Conservation (phyloP, 2,888 invertebrate species). For the Heliconius ismenius region DNA sequence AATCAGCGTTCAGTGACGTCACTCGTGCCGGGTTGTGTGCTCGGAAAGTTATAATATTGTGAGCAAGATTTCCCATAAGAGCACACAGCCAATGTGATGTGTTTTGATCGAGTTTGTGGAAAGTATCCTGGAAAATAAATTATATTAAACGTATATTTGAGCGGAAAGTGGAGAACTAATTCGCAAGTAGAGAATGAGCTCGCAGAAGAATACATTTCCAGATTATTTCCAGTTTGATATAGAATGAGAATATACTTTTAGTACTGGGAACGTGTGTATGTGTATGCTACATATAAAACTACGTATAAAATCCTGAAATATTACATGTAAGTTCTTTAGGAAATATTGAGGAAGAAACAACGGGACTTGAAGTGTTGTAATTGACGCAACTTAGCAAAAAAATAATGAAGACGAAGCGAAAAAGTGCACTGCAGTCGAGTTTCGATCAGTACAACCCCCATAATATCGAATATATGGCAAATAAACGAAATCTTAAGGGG, state of each 20-base stretch:
- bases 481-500: neutral
- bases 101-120: neutral
- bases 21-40: neutral
- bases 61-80: neutral
- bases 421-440: too few relatives aligned
- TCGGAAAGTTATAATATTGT: neutral
- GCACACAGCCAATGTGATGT: neutral
- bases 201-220: too few relatives aligned
- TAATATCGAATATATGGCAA: too few relatives aligned
- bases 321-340: neutral
- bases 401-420: too few relatives aligned
- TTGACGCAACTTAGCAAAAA: too few relatives aligned
- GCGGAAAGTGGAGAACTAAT: too few relatives aligned
- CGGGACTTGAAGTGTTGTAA: too few relatives aligned
- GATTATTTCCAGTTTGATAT: neutral
- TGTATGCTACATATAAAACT: neutral
- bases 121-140: neutral
- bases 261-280: neutral
- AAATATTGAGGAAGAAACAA: neutral
- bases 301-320: neutral
- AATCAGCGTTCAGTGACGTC: conserved; percentile 2
- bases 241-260: neutral
- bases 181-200: too few relatives aligned
- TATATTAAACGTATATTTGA: neutral
- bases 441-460: too few relatives aligned